Base-by-base conservation (phyloP, 2,113 vertebrate genomes). In the Semicossyphus pulcher region DNA sequence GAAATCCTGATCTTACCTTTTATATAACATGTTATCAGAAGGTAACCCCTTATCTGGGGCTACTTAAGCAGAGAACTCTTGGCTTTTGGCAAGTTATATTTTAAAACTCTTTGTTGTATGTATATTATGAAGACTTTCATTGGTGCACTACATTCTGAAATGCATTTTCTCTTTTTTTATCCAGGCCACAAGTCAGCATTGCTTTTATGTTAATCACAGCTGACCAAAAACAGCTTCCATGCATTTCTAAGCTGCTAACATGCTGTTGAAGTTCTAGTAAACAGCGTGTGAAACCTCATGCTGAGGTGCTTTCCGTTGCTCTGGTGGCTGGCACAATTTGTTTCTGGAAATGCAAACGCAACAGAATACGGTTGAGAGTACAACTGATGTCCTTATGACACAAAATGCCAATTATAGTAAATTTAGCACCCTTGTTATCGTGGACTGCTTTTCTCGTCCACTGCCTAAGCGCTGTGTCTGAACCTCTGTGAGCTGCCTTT, bases 371-470 rank as follows among this genome's bases (percentile, higher is more conserved):
- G 63, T 34, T 7, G 36, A 26, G 42, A 25, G 61, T 25, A 32
- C 47, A 42, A 18, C 0, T 41, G 25, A 36, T 4, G 3, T 64
- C 14, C 16, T 29, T 3, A 6, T 61, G 31, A 49, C 28, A 53
- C 39, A 25, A 57, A 1, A 1, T 51, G 47, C 61, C 69, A 62
- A 68, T 67, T 57, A 62, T n/a, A 56, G 75, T 61, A 47, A 62
- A 66, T 78, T 37, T 57, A 66, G 44, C 41, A 39, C 25, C 31
- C 41, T 52, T 32, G n/a, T 63, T 68, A 67, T 41, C 7, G 2
- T 31, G 49, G 41, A 29, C 56, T 37, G 47, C 20, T 29, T 54
- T 31, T 10, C 56, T 48, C 18, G 5, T 45, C 41, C 32, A 3
- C n/a, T 9, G 12, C 18, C 1, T 2, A 15, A 34, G 11, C 16